Conservation (phyloP, 2,888 invertebrate genomes). For the Penaeus monodon region DNA sequence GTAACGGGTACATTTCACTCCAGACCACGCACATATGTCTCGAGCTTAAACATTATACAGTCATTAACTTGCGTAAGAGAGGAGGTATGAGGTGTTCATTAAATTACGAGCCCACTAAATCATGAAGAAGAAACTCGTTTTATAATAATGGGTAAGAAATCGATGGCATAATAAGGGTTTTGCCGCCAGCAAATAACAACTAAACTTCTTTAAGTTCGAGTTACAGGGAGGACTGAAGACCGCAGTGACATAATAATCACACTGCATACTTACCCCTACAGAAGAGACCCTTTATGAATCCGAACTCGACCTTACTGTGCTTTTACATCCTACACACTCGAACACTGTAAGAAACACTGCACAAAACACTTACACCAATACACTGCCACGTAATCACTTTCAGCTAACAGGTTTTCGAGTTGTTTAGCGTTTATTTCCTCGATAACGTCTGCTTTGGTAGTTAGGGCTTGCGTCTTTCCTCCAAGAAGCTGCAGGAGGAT, state of each 20-base stretch:
- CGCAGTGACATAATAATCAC: neutral
- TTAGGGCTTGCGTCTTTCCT: slow-evolving; percentile 29
- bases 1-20: too few relatives aligned
- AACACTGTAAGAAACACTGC: slow-evolving; percentile 13
- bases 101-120: too few relatives aligned
- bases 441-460: slow-evolving; percentile 72
- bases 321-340: neutral
- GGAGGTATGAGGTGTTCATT: too few relatives aligned
- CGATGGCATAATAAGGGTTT: too few relatives aligned
- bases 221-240: too few relatives aligned
- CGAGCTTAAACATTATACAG: too few relatives aligned
- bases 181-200: too few relatives aligned
- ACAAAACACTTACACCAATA: slow-evolving; percentile 86
- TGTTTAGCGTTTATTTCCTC: slow-evolving; percentile 95
- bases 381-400: slow-evolving; percentile 91
- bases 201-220: too few relatives aligned
- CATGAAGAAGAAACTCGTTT: too few relatives aligned
- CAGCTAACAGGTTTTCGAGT: slow-evolving; percentile 88
- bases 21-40: too few relatives aligned
- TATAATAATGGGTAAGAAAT: too few relatives aligned
- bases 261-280: slow-evolving; percentile 26
- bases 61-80: too few relatives aligned
- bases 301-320: neutral
- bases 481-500: slow-evolving; percentile 19
- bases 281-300: neutral